A percentile compares a stretch with the other conserved stretches of the same genome.
Evolutionary conservation across 2,113 vertebrate species (phyloP).

Genomic region (Otocyon megalotis): DNA sequence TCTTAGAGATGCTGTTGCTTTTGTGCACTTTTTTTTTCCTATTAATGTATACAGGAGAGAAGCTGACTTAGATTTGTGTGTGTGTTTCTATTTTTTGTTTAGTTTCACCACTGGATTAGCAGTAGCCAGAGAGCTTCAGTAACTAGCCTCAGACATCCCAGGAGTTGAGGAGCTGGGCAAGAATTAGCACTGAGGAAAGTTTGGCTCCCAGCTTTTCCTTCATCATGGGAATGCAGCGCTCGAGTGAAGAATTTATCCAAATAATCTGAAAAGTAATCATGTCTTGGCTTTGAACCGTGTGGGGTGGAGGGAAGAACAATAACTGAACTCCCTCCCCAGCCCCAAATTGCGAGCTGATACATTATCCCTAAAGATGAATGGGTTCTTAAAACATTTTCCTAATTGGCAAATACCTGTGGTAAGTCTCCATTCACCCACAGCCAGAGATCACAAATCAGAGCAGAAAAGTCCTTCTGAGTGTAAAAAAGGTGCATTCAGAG

Average conservation of each 20-base stretch:
- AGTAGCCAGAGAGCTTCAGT: conserved; percentile 67
- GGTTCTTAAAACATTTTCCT: background rate
- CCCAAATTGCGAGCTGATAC: background rate
- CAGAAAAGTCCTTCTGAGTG: background rate
- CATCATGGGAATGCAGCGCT: conserved; percentile 4
- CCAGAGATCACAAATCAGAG: background rate
- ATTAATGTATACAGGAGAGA: conserved; percentile 71
- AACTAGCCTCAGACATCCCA: conserved; percentile 8
- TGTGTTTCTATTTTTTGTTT: conserved; percentile 54
- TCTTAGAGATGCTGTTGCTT: conserved; percentile 42
- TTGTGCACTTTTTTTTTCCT: background rate
- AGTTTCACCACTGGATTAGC: conserved; percentile 70
- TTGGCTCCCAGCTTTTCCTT: conserved; percentile 19
- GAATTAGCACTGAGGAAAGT: conserved; percentile 64
- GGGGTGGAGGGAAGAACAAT: background rate
- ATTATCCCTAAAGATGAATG: background rate
- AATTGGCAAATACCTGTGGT: background rate
- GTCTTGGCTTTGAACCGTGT: background rate
- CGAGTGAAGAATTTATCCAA: background rate
- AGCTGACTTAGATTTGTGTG: conserved; percentile 39
- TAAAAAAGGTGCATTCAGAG: background rate
- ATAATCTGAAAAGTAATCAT: background rate
- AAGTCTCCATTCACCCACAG: background rate
- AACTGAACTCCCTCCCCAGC: background rate
- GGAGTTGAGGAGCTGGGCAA: background rate